Percentiles rank a stretch among this genome's conserved stretches.
These are phyloP conservation scores for Cololabis saira DNA, from an alignment of 2,113 vertebrate species.

Conservation along the genomic window DNA sequence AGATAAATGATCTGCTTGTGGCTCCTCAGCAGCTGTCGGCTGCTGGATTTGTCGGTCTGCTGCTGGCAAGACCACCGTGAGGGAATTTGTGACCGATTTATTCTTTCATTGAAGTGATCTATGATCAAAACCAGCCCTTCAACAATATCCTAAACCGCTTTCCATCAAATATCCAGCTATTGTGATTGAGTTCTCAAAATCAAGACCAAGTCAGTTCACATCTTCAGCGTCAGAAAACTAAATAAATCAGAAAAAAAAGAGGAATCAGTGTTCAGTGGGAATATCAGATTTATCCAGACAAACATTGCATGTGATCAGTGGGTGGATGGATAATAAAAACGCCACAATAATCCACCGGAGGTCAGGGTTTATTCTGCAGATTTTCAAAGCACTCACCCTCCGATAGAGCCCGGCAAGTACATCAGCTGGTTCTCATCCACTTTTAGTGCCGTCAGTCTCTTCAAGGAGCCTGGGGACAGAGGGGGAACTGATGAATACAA, in stretches of 20 bases:
- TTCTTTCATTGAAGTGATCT: background rate
- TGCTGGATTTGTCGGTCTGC: constrained; percentile 30
- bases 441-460: constrained; percentile 94
- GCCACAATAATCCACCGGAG: constrained; percentile 34
- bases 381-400: constrained; percentile 85
- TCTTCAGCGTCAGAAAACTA: background rate
- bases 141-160: background rate
- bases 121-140: background rate
- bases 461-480: constrained; percentile 86
- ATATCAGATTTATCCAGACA: constrained; percentile 38
- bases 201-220: constrained; percentile 3
- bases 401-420: constrained; percentile 93
- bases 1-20: constrained; percentile 3
- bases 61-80: background rate
- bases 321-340: constrained; percentile 1
- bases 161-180: constrained; percentile 10
- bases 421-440: constrained; percentile 98
- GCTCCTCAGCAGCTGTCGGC: constrained; percentile 12
- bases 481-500: constrained; percentile 1
- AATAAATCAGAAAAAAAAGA: background rate
- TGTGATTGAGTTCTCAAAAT: constrained; percentile 4
- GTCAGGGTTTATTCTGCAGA: constrained; percentile 20
- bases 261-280: constrained; percentile 19
- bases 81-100: constrained; percentile 3
- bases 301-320: constrained; percentile 24